Conservation (phyloP, 1,140 invertebrate species). For the Temnothorax nylanderi region DNA sequence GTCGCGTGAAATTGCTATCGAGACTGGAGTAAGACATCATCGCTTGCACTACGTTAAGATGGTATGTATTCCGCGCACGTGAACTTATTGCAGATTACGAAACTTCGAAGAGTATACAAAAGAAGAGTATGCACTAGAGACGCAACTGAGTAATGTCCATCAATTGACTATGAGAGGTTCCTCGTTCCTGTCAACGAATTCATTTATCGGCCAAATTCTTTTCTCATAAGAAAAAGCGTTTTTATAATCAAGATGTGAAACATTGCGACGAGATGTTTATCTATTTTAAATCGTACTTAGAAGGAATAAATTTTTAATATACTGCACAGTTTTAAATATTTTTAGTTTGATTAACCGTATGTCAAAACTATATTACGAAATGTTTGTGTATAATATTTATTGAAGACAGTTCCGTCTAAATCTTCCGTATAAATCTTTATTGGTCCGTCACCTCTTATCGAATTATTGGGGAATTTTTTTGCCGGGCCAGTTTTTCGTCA, state of each 20-base stretch:
- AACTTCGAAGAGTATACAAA: slow-evolving; percentile 38
- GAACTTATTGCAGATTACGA: slow-evolving; percentile 31
- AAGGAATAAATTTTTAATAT: background rate
- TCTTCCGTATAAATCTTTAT: slow-evolving; percentile 2
- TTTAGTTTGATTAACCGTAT: background rate
- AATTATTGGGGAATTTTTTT: slow-evolving; percentile 45
- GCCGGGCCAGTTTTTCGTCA: background rate
- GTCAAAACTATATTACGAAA: background rate
- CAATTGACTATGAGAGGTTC: slow-evolving; percentile 9
- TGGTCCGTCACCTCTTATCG: slow-evolving; percentile 8
- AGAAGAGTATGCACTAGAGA: background rate
- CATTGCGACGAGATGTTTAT: background rate
- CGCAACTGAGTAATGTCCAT: background rate
- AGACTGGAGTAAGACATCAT: slow-evolving; percentile 14
- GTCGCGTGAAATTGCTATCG: slow-evolving; percentile 28
- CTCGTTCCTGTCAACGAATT: background rate
- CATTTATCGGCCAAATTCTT: background rate
- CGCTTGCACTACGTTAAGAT: background rate
- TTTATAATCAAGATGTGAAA: background rate
- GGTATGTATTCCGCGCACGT: slow-evolving; percentile 4
- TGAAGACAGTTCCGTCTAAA: background rate
- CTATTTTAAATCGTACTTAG: background rate
- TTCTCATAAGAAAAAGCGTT: background rate
- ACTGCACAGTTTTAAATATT: background rate
- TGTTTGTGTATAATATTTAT: background rate